Evolutionary conservation across 2,888 invertebrate species (phyloP).

Genomic region (Dryocosmus kuriphilus): DNA sequence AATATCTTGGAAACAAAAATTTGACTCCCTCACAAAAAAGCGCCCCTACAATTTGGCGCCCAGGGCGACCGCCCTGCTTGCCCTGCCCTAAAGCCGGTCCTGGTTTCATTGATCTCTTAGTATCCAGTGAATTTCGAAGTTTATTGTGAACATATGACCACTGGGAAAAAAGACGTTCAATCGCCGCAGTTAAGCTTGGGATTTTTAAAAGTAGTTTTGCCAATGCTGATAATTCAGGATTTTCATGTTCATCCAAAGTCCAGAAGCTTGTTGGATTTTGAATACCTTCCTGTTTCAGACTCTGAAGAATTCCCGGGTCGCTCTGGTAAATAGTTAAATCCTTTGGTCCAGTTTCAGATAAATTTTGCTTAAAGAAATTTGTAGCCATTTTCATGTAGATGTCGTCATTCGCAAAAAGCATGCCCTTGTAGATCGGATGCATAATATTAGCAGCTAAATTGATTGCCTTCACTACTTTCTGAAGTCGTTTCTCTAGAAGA

Average conservation of each 20-base stretch:
- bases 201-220: conserved; percentile 3
- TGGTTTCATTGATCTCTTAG: conserved; percentile 14
- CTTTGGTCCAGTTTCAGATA: conserved; percentile 27
- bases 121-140: conserved; percentile 26
- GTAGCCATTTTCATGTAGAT: neutral
- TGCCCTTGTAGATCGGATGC: conserved; percentile 21
- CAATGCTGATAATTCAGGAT: neutral
- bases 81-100: too few relatives aligned
- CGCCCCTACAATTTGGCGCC: too few relatives aligned
- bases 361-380: too few relatives aligned
- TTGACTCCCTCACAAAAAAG: too few relatives aligned
- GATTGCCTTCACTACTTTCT: conserved; percentile 7
- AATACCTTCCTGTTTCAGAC: neutral
- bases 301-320: conserved; percentile 16
- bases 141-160: conserved; percentile 31
- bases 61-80: too few relatives aligned
- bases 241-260: neutral
- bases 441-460: conserved; percentile 38
- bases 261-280: neutral
- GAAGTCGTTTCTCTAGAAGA: neutral
- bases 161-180: conserved; percentile 34
- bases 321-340: conserved; percentile 19
- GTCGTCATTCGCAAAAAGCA: neutral
- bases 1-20: too few relatives aligned
- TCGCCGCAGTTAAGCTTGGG: conserved; percentile 4